Conservation (phyloP, 2,797 vertebrate species). For the Gymnoscopelus braueri region DNA sequence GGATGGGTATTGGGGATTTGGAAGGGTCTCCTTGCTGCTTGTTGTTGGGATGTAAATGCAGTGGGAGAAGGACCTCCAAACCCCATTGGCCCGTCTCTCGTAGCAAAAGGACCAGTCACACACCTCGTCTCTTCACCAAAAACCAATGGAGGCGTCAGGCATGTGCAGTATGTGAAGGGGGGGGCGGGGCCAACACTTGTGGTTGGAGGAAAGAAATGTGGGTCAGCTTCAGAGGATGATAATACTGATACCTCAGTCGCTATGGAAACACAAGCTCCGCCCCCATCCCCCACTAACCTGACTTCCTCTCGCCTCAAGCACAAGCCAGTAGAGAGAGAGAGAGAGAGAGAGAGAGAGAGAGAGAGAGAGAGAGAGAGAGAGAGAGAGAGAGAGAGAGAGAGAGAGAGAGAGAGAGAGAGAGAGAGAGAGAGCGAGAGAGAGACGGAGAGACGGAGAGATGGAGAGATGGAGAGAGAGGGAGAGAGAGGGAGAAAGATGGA, state of each 20-base stretch:
- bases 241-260: slow-evolving; percentile 74
- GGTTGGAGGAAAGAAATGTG: slow-evolving; percentile 70
- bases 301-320: slow-evolving; percentile 74
- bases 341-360: too few species aligned
- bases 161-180: slow-evolving; percentile 16
- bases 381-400: too few species aligned
- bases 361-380: too few species aligned
- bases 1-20: slow-evolving; percentile 56
- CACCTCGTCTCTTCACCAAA: slow-evolving; percentile 36
- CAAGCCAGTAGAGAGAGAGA: slow-evolving; percentile 41
- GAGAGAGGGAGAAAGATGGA: slow-evolving; percentile 10
- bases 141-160: slow-evolving; percentile 24
- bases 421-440: too few species aligned
- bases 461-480: slow-evolving; percentile 26
- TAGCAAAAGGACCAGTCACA: slow-evolving; percentile 18
- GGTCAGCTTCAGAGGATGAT: slow-evolving; percentile 77
- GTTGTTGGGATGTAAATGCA: slow-evolving; percentile 40
- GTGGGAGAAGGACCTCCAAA: slow-evolving; percentile 28
- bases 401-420: too few species aligned
- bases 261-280: slow-evolving; percentile 74
- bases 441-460: slow-evolving; percentile 23
- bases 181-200: slow-evolving; percentile 50
- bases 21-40: slow-evolving; percentile 57
- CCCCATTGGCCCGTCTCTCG: slow-evolving; percentile 15
- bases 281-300: slow-evolving; percentile 49